These are phyloP conservation scores for Xiphophorus couchianus DNA, from an alignment of 2,113 vertebrate species.

Conservation along the genomic window DNA sequence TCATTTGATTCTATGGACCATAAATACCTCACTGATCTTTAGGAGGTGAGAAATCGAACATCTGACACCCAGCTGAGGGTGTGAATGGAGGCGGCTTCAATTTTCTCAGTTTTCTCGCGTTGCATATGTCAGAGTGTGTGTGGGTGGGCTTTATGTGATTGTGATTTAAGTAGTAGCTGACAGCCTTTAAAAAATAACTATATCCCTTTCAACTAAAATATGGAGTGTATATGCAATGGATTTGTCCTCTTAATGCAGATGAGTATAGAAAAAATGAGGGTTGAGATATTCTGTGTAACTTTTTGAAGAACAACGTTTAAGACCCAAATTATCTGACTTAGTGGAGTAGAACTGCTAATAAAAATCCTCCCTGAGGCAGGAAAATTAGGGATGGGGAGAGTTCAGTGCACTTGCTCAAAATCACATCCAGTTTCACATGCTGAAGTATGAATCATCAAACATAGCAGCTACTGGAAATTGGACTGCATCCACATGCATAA, in stretches of 20 bases:
- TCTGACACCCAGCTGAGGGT: conserved; percentile 51
- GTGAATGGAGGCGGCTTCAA: conserved; percentile 49
- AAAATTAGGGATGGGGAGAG: not conserved
- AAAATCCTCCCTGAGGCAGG: conserved; percentile 4
- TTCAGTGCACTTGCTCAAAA: not conserved
- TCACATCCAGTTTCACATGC: not conserved
- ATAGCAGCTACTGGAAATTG: conserved; percentile 2
- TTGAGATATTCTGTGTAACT: conserved; percentile 16
- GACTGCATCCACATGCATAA: not conserved
- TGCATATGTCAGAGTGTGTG: conserved; percentile 38
- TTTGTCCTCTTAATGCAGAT: not conserved
- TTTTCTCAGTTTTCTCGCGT: conserved; percentile 31
- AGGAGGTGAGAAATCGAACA: conserved; percentile 62
- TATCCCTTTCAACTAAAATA: conserved; percentile 5
- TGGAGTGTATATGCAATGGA: conserved; percentile 7
- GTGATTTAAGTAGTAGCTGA: conserved; percentile 14
- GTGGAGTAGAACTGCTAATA: conserved; percentile 20
- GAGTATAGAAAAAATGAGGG: conserved; percentile 13
- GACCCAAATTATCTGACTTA: not conserved
- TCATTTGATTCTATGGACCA: conserved; percentile 40
- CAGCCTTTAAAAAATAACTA: conserved; percentile 11
- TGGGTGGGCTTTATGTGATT: conserved; percentile 26
- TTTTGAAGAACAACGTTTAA: conserved; percentile 35
- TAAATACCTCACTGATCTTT: conserved; percentile 51
- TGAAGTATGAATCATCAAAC: conserved; percentile 1